Evolutionary conservation across 2,797 vertebrate genomes (phyloP).

Genomic region (Anomalospiza imberbis): DNA sequence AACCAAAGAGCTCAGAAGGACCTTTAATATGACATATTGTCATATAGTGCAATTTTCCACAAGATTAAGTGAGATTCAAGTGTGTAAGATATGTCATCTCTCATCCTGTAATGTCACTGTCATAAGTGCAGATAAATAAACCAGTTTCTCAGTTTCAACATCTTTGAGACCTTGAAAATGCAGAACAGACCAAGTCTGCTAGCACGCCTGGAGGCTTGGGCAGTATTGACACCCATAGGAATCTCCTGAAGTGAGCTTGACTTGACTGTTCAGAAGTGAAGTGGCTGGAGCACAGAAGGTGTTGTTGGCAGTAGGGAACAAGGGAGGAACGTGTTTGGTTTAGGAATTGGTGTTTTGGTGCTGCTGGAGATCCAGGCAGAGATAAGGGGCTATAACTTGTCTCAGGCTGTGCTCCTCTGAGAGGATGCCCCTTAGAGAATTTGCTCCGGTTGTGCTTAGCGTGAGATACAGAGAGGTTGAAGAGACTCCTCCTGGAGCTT

Average conservation of each 20-base stretch:
- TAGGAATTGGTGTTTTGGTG: background rate
- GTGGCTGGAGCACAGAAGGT: background rate
- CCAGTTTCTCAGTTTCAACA: background rate
- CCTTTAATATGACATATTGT: background rate
- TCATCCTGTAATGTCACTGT: background rate
- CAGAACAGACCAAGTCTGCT: background rate
- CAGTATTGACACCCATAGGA: background rate
- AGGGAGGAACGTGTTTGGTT: background rate
- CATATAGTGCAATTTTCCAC: background rate
- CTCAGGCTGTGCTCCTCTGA: background rate
- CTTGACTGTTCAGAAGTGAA: background rate
- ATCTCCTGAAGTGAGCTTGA: background rate
- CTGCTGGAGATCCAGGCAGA: background rate
- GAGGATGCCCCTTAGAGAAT: background rate
- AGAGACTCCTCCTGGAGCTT: background rate
- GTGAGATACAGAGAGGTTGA: fast-evolving
- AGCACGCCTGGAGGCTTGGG: background rate
- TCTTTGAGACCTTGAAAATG: background rate
- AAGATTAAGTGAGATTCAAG: background rate
- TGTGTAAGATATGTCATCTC: background rate
- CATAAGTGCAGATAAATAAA: background rate
- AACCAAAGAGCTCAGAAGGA: background rate
- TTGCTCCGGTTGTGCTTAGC: background rate
- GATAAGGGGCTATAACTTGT: background rate
- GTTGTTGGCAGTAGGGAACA: background rate